A percentile compares a stretch with the other conserved stretches of the same genome.
phyloP scores from a whole-genome alignment of 2,888 invertebrate species.

The Papilio demoleus region DNA sequence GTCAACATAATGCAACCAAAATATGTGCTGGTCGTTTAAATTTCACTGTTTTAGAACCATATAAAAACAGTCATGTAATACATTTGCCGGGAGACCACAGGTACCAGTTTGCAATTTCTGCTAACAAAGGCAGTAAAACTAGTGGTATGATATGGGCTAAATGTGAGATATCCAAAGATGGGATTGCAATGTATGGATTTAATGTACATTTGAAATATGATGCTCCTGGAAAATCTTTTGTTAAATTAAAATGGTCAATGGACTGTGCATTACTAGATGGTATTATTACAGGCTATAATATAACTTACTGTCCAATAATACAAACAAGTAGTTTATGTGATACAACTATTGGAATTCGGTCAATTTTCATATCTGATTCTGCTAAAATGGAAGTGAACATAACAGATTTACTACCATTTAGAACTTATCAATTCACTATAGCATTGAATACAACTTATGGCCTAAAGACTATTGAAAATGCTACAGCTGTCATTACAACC shows the following conservation, averaged over 20 bases:
- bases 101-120: slow-evolving; percentile 92
- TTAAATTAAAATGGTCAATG: slow-evolving; percentile 88
- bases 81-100: slow-evolving; percentile 83
- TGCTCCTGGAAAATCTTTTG: slow-evolving; percentile 68
- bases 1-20: slow-evolving; percentile 75
- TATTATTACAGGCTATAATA: slow-evolving; percentile 87
- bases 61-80: slow-evolving; percentile 81
- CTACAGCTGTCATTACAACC: slow-evolving; percentile 86
- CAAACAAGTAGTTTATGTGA: slow-evolving; percentile 83
- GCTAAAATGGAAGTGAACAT: slow-evolving; percentile 82
- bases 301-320: slow-evolving; percentile 88
- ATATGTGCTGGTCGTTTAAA: slow-evolving; percentile 82
- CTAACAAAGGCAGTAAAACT: slow-evolving; percentile 86
- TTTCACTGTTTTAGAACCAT: slow-evolving; percentile 67
- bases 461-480: slow-evolving; percentile 69
- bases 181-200: slow-evolving; percentile 82
- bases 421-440: slow-evolving; percentile 88
- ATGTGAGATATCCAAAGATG: slow-evolving; percentile 83
- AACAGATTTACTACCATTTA: slow-evolving; percentile 87
- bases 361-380: slow-evolving; percentile 72
- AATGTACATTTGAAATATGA: slow-evolving; percentile 68
- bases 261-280: slow-evolving; percentile 89
- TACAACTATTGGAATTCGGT: slow-evolving; percentile 64
- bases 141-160: slow-evolving; percentile 94
- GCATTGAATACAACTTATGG: slow-evolving; percentile 82